These are phyloP conservation scores for Heliocidaris erythrogramma DNA, from an alignment of 35 echinoderm and acorn worm genomes.

Conservation along the genomic window DNA sequence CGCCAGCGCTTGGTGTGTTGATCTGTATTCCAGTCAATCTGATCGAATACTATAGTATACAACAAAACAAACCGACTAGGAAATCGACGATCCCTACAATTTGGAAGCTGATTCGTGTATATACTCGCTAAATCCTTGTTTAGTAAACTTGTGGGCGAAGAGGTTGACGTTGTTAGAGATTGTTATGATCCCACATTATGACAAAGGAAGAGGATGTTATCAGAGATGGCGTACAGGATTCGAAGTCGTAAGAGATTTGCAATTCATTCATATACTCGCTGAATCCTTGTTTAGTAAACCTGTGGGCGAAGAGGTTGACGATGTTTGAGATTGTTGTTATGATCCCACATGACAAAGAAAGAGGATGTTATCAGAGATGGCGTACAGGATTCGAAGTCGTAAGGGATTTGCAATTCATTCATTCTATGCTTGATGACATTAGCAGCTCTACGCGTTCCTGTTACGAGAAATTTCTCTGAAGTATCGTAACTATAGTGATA, in stretches of 20 bases:
- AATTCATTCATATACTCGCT: conserved; percentile 32
- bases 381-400: background rate
- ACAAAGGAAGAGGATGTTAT: too few species aligned
- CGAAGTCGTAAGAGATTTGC: too few species aligned
- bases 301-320: background rate
- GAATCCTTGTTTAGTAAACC: background rate
- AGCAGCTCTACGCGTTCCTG: too few species aligned
- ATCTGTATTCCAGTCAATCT: background rate
- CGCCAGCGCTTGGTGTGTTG: background rate
- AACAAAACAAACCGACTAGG: conserved; percentile 13
- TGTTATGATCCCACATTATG: too few species aligned
- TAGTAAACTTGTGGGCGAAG: too few species aligned
- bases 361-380: background rate
- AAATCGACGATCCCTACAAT: background rate
- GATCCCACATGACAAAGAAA: background rate
- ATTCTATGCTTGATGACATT: too few species aligned
- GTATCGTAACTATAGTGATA: too few species aligned
- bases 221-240: too few species aligned
- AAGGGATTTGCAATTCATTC: too few species aligned
- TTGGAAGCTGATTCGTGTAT: conserved; percentile 17
- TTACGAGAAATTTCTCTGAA: too few species aligned
- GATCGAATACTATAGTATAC: conserved; percentile 7
- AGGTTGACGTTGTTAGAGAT: too few species aligned
- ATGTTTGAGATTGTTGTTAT: background rate
- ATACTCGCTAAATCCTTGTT: too few species aligned